These are phyloP conservation scores for Ascaphus truei DNA, from an alignment of 2,113 vertebrate genomes.

Conservation along the genomic window DNA sequence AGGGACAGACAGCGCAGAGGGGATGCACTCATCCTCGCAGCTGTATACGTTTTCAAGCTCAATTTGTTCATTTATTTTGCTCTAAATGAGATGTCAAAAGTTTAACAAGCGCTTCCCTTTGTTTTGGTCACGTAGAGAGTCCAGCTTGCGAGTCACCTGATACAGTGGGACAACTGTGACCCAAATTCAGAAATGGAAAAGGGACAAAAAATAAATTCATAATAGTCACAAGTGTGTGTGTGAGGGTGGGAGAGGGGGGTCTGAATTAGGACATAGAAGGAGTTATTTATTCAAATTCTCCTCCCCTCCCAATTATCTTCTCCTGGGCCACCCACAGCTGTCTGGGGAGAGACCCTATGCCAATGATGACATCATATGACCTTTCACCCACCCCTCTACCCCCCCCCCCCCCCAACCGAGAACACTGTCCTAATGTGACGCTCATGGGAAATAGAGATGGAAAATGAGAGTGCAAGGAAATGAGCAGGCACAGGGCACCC, in stretches of 20 bases:
- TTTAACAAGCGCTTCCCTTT: constrained; percentile 41
- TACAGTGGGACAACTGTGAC: constrained; percentile 31
- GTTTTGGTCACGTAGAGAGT: constrained; percentile 24
- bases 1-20: background rate
- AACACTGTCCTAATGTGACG: constrained; percentile 34
- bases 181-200: constrained; percentile 34
- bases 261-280: constrained; percentile 68
- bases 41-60: constrained; percentile 11
- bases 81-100: constrained; percentile 31
- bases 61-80: constrained; percentile 21
- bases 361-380: constrained; percentile 65
- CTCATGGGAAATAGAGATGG: constrained; percentile 19
- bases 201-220: constrained; percentile 32
- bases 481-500: background rate
- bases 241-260: background rate
- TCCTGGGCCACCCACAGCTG: constrained; percentile 69
- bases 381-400: constrained; percentile 39
- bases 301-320: constrained; percentile 6
- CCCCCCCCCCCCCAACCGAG: constrained; percentile 52
- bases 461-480: background rate
- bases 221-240: constrained; percentile 22
- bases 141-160: constrained; percentile 16
- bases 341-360: constrained; percentile 55
- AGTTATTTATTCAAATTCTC: constrained; percentile 52
- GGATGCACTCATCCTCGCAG: background rate